Evolutionary conservation across 1,140 invertebrate genomes (phyloP).

Genomic region (Drosophila prosaltans): DNA sequence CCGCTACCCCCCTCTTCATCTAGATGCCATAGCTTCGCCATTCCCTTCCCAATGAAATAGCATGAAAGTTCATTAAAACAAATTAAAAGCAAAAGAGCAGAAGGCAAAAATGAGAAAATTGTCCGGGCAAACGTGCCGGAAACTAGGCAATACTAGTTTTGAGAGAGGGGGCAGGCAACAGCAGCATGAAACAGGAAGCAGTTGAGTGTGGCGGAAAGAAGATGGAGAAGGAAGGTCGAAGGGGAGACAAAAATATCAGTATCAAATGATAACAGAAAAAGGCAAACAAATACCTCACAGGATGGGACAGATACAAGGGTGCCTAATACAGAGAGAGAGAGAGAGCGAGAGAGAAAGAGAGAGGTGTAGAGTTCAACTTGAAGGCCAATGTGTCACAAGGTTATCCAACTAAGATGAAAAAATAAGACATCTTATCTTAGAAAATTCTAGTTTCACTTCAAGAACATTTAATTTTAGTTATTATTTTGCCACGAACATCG

Average conservation of each 20-base stretch:
- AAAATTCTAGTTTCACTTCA: background rate
- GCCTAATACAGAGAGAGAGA: background rate
- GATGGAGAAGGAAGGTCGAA: background rate
- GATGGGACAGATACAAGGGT: background rate
- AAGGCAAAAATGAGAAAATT: conserved; percentile 65
- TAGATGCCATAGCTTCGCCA: background rate
- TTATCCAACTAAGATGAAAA: conserved; percentile 22
- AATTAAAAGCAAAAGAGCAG: conserved; percentile 72
- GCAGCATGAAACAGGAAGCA: background rate
- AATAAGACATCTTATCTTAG: background rate
- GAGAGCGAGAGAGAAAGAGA: background rate
- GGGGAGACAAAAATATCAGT: conserved; percentile 4
- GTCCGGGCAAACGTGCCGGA: conserved; percentile 65
- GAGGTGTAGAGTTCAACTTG: conserved; percentile 5
- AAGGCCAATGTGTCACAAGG: conserved; percentile 58
- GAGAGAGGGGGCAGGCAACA: background rate
- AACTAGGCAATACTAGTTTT: conserved; percentile 54
- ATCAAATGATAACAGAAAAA: conserved; percentile 47
- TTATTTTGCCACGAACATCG: no score
- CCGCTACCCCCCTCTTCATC: no score
- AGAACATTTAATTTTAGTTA: no score
- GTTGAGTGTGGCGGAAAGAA: background rate
- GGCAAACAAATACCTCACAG: conserved; percentile 33
- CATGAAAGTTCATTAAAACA: conserved; percentile 80
- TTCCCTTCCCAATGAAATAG: conserved; percentile 49